phyloP scores from a whole-genome alignment of 37 sponge, comb jelly and placozoan species.

The Spongilla lacustris region DNA sequence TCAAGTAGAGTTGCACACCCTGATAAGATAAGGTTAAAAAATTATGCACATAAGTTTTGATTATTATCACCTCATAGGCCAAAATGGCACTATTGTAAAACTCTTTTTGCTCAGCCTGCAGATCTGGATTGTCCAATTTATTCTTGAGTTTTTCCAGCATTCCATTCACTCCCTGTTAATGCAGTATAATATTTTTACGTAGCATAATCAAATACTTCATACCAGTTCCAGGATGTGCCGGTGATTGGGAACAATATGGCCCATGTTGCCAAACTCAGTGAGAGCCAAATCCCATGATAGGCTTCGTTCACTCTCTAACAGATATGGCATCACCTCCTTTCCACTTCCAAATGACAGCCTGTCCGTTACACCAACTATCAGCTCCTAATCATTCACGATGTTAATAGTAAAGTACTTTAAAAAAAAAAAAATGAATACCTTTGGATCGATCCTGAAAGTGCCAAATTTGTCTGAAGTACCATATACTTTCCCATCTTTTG shows the following conservation, averaged over 20 bases:
- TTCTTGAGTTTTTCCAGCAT: slow-evolving; percentile 12
- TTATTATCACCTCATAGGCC: slow-evolving; percentile 41
- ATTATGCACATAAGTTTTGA: not conserved
- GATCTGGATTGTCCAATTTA: not conserved
- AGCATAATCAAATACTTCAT: not conserved
- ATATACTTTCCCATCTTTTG: not conserved
- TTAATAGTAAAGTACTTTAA: not conserved
- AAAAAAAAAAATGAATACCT: not conserved
- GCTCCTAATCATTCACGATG: slow-evolving; percentile 20
- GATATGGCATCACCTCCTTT: slow-evolving; percentile 60
- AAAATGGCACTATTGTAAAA: slow-evolving; percentile 32
- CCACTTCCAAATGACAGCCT: slow-evolving; percentile 60
- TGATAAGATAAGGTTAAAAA: not conserved
- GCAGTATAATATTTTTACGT: not conserved
- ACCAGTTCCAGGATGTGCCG: slow-evolving; percentile 7
- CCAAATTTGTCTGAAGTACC: slow-evolving; percentile 37
- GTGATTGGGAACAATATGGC: slow-evolving; percentile 51
- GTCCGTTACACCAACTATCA: slow-evolving; percentile 53
- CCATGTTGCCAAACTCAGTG: slow-evolving; percentile 58
- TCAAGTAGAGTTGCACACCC: slow-evolving; percentile 49
- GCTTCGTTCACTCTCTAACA: slow-evolving; percentile 13
- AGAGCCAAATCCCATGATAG: slow-evolving; percentile 32
- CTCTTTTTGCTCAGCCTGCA: slow-evolving; percentile 16
- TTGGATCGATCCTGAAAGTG: slow-evolving; percentile 42
- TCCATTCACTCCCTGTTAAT: slow-evolving; percentile 29